Percentiles rank a stretch among this genome's conserved stretches.
Conservation (phyloP, 2,113 vertebrate genomes). For the Myocastor coypus region DNA sequence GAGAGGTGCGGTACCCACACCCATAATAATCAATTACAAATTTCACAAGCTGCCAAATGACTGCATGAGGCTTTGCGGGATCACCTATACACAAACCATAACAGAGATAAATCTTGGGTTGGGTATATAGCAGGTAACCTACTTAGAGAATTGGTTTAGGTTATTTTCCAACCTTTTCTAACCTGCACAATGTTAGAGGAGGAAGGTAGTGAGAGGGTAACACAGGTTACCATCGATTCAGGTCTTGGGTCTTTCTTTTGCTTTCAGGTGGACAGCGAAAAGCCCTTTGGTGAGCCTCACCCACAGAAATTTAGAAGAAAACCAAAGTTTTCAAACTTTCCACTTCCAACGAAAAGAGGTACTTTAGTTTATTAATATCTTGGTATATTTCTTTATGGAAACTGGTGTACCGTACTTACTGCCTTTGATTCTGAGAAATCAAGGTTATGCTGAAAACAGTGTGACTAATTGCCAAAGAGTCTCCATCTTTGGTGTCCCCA, state of each 20-base stretch:
- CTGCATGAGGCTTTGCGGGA: too few relatives aligned
- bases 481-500: neutral
- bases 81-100: too few relatives aligned
- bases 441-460: neutral
- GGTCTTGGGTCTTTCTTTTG: constrained; percentile 38
- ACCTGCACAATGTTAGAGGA: neutral
- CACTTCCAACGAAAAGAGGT: constrained; percentile 77
- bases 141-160: neutral
- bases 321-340: constrained; percentile 56
- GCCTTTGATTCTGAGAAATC: constrained; percentile 37
- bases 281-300: constrained; percentile 74
- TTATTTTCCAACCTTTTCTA: neutral
- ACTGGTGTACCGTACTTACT: neutral
- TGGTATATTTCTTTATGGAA: neutral
- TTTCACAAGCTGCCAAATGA: too few relatives aligned
- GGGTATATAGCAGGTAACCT: neutral
- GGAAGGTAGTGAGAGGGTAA: neutral
- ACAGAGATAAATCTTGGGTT: neutral
- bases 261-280: constrained; percentile 80
- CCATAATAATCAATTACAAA: too few relatives aligned
- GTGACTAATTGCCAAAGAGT: neutral
- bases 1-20: too few relatives aligned
- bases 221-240: neutral
- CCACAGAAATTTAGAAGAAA: constrained; percentile 63
- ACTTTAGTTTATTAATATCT: neutral